These are phyloP conservation scores for Rhagologus leucostigma DNA, from an alignment of 2,113 vertebrate genomes.

Conservation along the genomic window DNA sequence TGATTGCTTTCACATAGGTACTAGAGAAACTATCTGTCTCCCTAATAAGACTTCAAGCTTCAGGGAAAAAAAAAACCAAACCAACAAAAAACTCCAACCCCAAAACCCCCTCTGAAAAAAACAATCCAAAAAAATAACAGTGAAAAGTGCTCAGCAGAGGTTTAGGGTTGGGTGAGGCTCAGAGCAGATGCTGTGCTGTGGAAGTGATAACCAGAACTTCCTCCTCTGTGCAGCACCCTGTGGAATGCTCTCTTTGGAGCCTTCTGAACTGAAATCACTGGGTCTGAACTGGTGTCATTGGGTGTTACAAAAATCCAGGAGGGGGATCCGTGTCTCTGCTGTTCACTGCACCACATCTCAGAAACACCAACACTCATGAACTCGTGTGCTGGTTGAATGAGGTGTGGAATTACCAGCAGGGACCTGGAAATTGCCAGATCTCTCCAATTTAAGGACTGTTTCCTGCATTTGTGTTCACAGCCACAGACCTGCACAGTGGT, in stretches of 20 bases:
- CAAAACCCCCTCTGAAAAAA: not conserved
- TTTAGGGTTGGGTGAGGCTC: not conserved
- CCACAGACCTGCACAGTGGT: not conserved
- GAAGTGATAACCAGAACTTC: not conserved
- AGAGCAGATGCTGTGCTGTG: not conserved
- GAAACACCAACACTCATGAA: fast-evolving
- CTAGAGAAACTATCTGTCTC: not conserved
- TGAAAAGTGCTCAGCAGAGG: not conserved
- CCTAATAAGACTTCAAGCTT: not conserved
- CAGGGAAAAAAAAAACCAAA: not conserved
- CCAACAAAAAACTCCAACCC: not conserved
- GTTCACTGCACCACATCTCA: not conserved
- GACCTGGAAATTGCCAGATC: not conserved
- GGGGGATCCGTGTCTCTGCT: not conserved
- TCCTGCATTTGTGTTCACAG: not conserved
- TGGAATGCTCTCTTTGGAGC: not conserved
- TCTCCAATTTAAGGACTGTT: not conserved
- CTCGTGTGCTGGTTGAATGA: not conserved
- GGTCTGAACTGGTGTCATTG: not conserved
- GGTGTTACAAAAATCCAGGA: not conserved
- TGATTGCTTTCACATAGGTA: not conserved
- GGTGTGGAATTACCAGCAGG: not conserved
- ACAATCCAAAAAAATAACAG: fast-evolving
- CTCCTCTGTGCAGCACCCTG: not conserved
- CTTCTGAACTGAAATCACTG: not conserved